phyloP scores from a whole-genome alignment of 2,113 vertebrate species.

The Hemicordylus capensis region DNA sequence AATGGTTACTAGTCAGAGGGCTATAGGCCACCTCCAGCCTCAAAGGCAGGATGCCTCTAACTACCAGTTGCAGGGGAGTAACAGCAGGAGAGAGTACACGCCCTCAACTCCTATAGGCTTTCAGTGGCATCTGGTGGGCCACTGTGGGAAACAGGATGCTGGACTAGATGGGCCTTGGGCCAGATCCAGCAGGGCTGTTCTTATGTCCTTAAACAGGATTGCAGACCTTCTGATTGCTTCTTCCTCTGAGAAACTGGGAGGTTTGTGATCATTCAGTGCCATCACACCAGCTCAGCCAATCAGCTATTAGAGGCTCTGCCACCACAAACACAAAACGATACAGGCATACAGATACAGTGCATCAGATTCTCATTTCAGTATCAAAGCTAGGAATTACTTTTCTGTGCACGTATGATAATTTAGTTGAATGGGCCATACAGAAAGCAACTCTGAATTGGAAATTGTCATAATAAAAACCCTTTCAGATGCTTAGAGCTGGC shows the following conservation, averaged over 20 bases:
- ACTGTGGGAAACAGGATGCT: no score
- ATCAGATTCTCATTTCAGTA: constrained; percentile 12
- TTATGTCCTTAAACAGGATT: no score
- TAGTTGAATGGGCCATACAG: constrained; percentile 8
- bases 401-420: not conserved
- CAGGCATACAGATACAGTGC: not conserved
- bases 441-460: constrained; percentile 2
- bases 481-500: constrained; percentile 20
- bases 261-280: not conserved
- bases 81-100: no score
- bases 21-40: no score
- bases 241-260: not conserved
- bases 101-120: no score
- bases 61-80: no score
- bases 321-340: not conserved
- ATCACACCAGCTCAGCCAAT: not conserved
- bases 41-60: no score
- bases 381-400: not conserved
- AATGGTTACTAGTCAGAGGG: no score
- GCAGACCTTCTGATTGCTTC: not conserved
- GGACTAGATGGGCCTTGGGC: no score
- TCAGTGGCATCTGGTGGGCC: no score
- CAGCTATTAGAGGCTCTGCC: not conserved
- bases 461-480: constrained; percentile 25
- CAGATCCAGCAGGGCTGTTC: no score